These are phyloP conservation scores for Raja brachyura DNA, from an alignment of 2,113 vertebrate genomes.

Conservation along the genomic window DNA sequence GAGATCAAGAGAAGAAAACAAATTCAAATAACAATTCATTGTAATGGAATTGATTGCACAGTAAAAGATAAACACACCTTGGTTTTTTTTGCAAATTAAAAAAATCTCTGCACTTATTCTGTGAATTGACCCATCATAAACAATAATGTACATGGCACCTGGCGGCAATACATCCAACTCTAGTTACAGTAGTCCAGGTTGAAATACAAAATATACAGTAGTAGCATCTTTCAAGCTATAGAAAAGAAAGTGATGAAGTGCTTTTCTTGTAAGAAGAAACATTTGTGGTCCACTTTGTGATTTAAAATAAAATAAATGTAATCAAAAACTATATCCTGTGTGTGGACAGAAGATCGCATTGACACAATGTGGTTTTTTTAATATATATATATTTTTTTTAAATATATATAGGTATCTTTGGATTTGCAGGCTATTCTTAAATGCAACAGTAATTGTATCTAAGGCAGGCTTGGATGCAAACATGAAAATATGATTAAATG, in stretches of 20 bases:
- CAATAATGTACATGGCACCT: background rate
- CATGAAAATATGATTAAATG: background rate
- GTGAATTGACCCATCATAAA: background rate
- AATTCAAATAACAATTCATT: background rate
- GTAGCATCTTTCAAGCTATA: slow-evolving; percentile 32
- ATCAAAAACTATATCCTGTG: background rate
- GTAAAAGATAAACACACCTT: slow-evolving; percentile 1
- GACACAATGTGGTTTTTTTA: background rate
- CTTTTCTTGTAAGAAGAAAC: slow-evolving; percentile 12
- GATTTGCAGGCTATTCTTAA: slow-evolving; percentile 27
- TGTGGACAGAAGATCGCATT: background rate
- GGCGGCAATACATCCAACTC: slow-evolving; percentile 10
- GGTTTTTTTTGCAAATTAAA: background rate
- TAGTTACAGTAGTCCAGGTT: slow-evolving; percentile 27
- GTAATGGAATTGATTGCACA: slow-evolving; percentile 19
- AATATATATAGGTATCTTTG: background rate
- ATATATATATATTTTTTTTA: background rate
- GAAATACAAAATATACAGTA: slow-evolving; percentile 36
- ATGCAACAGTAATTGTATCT: background rate
- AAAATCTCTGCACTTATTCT: background rate
- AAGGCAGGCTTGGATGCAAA: background rate
- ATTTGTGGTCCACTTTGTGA: background rate
- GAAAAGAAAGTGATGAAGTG: slow-evolving; percentile 28
- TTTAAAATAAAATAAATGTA: background rate
- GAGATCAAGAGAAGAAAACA: background rate